Percentiles rank a stretch among this genome's conserved stretches.
phyloP scores from a whole-genome alignment of 2,113 vertebrate genomes.

The Colaptes auratus region DNA sequence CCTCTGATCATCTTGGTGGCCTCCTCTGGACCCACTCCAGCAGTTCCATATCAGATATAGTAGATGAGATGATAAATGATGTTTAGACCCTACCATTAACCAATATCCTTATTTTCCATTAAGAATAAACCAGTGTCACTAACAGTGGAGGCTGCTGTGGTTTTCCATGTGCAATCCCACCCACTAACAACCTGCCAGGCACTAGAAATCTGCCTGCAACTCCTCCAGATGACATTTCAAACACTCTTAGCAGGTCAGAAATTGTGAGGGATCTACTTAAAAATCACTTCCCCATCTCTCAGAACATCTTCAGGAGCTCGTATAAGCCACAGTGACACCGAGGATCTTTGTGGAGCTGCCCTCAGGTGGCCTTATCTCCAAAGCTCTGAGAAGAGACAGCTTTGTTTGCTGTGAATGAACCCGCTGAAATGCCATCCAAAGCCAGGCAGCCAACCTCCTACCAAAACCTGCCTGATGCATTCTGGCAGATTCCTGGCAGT shows the following conservation, averaged over 20 bases:
- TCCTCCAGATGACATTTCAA: neutral
- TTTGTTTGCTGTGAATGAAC: neutral
- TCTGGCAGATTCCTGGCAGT: neutral
- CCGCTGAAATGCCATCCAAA: neutral
- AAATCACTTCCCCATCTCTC: neutral
- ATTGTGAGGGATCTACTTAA: neutral
- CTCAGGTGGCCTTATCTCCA: neutral
- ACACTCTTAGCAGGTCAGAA: constrained; percentile 11
- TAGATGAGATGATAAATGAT: neutral
- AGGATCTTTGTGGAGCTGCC: neutral
- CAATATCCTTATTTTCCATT: neutral
- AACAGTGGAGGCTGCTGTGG: neutral
- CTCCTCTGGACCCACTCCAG: no score
- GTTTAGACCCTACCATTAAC: neutral
- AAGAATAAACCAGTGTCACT: neutral
- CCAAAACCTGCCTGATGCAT: neutral
- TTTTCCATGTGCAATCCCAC: neutral
- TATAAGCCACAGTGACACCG: neutral
- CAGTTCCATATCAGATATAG: neutral
- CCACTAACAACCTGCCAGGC: neutral
- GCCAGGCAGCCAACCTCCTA: neutral
- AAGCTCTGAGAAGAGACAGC: neutral
- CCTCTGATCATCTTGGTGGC: no score
- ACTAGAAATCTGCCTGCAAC: neutral
- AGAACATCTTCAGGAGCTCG: neutral